Conservation (phyloP, 2,797 vertebrate species). For the Chelonia mydas region DNA sequence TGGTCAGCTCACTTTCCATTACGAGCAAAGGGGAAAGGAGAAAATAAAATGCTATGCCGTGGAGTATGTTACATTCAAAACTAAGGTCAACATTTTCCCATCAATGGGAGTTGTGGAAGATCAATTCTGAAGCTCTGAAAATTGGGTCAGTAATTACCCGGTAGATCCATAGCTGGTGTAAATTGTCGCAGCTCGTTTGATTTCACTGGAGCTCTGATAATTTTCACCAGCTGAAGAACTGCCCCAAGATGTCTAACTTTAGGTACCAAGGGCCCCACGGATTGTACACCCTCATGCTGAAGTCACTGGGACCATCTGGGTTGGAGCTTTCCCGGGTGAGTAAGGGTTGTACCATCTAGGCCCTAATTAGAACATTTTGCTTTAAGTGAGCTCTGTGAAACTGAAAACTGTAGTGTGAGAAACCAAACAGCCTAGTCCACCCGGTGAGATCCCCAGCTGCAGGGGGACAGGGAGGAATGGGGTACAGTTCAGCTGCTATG, state of each 20-base stretch:
- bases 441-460: not conserved
- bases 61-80: not conserved
- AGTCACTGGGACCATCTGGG: not conserved
- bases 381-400: not conserved
- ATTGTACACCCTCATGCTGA: not conserved
- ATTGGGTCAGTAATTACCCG: not conserved
- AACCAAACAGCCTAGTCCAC: not conserved
- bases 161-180: not conserved
- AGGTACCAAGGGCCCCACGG: not conserved
- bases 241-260: not conserved
- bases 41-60: not conserved
- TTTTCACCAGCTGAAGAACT: not conserved
- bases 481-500: not conserved
- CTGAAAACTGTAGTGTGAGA: not conserved
- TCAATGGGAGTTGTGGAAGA: not conserved
- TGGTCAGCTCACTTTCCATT: not conserved
- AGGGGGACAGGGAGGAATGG: not conserved
- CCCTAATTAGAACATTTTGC: not conserved
- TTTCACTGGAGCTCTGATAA: not conserved
- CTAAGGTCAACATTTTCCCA: not conserved
- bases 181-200: not conserved
- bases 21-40: not conserved
- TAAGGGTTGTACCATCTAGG: not conserved
- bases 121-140: not conserved
- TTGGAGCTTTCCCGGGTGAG: not conserved